Percentiles rank a stretch among this genome's conserved stretches.
phyloP scores from a whole-genome alignment of 92 coral and sea anemone species.

The Siderastrea siderea region DNA sequence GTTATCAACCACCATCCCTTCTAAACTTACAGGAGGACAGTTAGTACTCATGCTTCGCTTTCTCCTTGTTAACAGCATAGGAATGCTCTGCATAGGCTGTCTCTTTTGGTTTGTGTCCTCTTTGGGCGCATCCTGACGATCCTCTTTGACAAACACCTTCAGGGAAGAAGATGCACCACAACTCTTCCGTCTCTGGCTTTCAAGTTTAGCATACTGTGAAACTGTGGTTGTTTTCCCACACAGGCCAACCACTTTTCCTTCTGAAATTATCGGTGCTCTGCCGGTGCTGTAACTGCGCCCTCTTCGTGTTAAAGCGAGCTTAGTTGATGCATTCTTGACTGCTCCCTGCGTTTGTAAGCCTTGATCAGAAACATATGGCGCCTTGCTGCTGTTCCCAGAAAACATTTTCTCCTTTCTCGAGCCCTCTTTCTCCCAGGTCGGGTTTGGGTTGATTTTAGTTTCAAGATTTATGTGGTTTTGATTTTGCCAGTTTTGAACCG shows the following conservation, averaged over 20 bases:
- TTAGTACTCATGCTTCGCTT: background rate
- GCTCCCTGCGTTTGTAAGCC: background rate
- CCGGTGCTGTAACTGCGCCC: conserved; percentile 24
- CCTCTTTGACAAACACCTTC: background rate
- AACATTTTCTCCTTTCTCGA: background rate
- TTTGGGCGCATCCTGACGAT: background rate
- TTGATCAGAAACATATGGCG: background rate
- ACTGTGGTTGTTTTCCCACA: background rate
- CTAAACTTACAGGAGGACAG: background rate
- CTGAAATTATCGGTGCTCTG: conserved; percentile 22
- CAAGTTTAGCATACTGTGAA: background rate
- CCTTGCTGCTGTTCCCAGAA: background rate
- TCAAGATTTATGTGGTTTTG: background rate
- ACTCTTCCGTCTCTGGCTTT: too few species aligned
- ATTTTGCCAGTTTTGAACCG: background rate
- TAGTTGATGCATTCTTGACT: background rate
- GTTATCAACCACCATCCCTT: background rate
- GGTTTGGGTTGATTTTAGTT: background rate
- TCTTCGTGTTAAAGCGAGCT: background rate
- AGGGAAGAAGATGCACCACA: background rate
- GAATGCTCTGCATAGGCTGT: background rate
- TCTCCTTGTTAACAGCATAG: background rate
- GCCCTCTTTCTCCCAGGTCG: background rate
- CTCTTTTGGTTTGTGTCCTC: background rate
- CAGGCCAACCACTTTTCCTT: background rate